Base-by-base conservation (phyloP, 2,888 invertebrate genomes). In the Gryllus longicercus region DNA sequence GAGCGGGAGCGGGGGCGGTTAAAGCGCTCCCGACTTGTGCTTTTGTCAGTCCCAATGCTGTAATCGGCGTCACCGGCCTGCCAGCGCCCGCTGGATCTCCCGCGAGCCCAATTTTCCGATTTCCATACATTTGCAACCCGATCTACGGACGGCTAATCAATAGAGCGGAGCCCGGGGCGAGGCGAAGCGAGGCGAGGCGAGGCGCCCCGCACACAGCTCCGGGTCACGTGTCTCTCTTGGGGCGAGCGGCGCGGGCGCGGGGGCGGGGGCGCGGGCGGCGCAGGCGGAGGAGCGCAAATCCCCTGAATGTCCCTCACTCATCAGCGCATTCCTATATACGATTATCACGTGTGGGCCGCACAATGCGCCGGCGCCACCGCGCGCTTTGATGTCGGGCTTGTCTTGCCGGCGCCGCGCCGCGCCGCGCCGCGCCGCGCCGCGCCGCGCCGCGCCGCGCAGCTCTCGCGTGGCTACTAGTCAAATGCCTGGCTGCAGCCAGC, bases 101-200 rank as follows among this genome's bases (percentile, higher is more conserved):
- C 74, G 49, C 74, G 77, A 77, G 79, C 49, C 80, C 81, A 81
- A 81, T 81, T 81, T 81, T 77, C 79, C 81, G 81, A 81, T 81
- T 81, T 81, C 81, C 81, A 81, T 81, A 81, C 81, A 81, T 81
- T 81, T 81, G 81, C 81, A 80, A 81, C 81, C 79, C 79, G 81
- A 81, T 81, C 81, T 80, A 76, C 51, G 50, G 75, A 79, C 76
- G 81, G 79, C 81, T 79, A 81, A 81, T 81, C 81, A 79, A 80
- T 79, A 79, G 51, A 79, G 63, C 63, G 16, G 63, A 63, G 63
- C 63, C 63, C n/a, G 4, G 16, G n/a, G 63, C 63, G 63, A 12
- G 21, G 11, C 77, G 18, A 12, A 0, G 25, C 76, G 49, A 38
- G 8, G 8, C 38, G 14, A 23, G 38, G 76, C 49, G 18, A 21